Conservation (phyloP, 37 sponge, comb jelly and placozoan genomes). For the Beroe forskalii region DNA sequence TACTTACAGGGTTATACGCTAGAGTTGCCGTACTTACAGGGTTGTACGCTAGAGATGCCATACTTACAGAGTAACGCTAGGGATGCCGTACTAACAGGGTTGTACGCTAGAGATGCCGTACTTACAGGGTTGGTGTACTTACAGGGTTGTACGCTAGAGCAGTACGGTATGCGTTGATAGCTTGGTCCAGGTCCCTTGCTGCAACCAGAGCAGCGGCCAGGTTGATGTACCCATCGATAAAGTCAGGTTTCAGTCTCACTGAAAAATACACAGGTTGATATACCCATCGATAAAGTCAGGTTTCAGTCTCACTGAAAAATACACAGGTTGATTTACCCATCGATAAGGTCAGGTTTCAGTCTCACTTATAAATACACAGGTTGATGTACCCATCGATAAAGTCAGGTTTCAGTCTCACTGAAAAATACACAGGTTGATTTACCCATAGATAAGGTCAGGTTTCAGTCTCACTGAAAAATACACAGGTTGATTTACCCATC, state of each 20-base stretch:
- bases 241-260: slow-evolving; percentile 91
- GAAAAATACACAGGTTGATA: slow-evolving; percentile 85
- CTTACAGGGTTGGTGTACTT: no score
- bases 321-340: slow-evolving; percentile 97
- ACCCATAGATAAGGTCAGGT: no score
- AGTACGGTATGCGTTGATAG: slow-evolving; percentile 92
- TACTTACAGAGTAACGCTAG: no score
- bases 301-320: slow-evolving; percentile 79
- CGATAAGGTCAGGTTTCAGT: slow-evolving; percentile 97
- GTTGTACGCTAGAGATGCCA: no score
- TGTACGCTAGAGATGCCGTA: no score
- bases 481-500: no score
- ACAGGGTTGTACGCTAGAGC: slow-evolving; percentile 96
- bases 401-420: slow-evolving; percentile 90
- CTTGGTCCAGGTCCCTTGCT: slow-evolving; percentile 87
- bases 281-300: slow-evolving; percentile 99
- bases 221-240: slow-evolving; percentile 99
- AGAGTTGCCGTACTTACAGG: no score
- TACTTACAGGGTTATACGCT: no score
- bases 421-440: no score
- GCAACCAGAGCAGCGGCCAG: slow-evolving; percentile 97
- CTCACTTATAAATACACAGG: slow-evolving; percentile 78
- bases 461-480: no score
- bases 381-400: slow-evolving; percentile 99
- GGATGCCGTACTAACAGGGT: no score